Evolutionary conservation across 2,113 vertebrate genomes (phyloP), one percentile per base, ranked within the genome.

Genomic region (Ursus arctos): DNA sequence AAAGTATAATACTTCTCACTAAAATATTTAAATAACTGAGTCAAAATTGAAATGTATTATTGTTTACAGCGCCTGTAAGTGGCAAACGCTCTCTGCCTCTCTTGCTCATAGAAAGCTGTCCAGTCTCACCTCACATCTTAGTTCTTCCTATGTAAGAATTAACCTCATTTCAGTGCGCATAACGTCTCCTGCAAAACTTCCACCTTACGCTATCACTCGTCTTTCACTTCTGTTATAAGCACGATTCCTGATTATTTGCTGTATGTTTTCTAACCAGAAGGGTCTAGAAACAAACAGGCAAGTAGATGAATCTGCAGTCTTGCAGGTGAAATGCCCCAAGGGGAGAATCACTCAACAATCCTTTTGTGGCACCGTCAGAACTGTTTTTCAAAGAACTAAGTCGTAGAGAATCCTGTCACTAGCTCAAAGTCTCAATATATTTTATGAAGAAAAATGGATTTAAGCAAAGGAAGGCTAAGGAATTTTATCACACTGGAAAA

Each of bases 381-480:
- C 94, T 96, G 43, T 83, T 97, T 95, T 97, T 96, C 69, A 90
- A 91, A 92, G 51, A 90, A 87, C 57, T 67, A 90, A 90, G 12
- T 28, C 43, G n/a, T 1, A 67, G 57, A 96, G 69, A 96, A 81
- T 92, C 87, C 61, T 97, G 51, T 85, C 76, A 90, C 26, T 22
- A 96, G 14, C 22, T 96, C 83, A 88, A 22, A 33, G 21, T 57
- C 47, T 80, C 87, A 96, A 91, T 87, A 88, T 71, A 59, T 96
- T 94, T 95, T 88, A 92, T 94, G 47, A 85, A 94, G 79, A 87
- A 95, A 96, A 95, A 89, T 63, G 84, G 24, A 97, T 85, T 94
- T 97, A 95, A 82, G 36, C 28, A 80, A 94, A 91, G 40, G 21
- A 86, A 90, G 4, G 9, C 59, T 71, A 57, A 79, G 51, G 6